Conservation (phyloP, 92 coral and sea anemone species). For the Plumapathes pennacea region DNA sequence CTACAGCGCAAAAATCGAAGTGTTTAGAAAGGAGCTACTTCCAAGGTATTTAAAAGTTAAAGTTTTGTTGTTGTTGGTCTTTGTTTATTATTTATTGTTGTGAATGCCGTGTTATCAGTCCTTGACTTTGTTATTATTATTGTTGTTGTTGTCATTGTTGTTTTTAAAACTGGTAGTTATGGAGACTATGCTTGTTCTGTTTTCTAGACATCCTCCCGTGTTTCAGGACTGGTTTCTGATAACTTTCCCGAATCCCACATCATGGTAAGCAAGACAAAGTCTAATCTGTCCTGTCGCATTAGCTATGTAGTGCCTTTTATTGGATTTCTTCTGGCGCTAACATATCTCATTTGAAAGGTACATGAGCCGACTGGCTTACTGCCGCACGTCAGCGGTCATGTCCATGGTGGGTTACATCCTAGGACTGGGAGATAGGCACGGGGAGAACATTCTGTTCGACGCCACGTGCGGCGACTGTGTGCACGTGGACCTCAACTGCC, state of each 20-base stretch:
- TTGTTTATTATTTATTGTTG: too few species aligned
- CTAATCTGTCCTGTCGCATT: background rate
- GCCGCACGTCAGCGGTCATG: constrained; percentile 97
- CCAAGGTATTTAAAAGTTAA: constrained; percentile 63
- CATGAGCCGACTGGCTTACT: constrained; percentile 92
- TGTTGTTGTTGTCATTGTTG: background rate
- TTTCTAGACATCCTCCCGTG: constrained; percentile 80
- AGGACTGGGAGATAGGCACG: constrained; percentile 97
- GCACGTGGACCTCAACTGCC: constrained; percentile 96
- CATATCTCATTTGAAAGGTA: constrained; percentile 54
- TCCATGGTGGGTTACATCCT: constrained; percentile 98
- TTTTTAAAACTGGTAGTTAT: background rate
- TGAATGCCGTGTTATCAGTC: background rate
- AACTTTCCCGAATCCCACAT: constrained; percentile 92
- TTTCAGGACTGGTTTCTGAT: constrained; percentile 96
- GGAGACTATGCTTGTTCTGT: background rate
- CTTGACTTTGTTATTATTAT: background rate
- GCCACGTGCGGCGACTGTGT: constrained; percentile 94
- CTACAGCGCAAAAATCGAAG: constrained; percentile 72
- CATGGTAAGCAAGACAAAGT: constrained; percentile 63
- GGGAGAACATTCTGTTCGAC: constrained; percentile 94
- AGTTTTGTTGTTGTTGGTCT: too few species aligned
- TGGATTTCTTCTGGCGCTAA: too few species aligned
- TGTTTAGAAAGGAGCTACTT: constrained; percentile 72
- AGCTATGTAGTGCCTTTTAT: background rate